These are phyloP conservation scores for Siniperca chuatsi DNA, from an alignment of 2,113 vertebrate species.

Conservation along the genomic window DNA sequence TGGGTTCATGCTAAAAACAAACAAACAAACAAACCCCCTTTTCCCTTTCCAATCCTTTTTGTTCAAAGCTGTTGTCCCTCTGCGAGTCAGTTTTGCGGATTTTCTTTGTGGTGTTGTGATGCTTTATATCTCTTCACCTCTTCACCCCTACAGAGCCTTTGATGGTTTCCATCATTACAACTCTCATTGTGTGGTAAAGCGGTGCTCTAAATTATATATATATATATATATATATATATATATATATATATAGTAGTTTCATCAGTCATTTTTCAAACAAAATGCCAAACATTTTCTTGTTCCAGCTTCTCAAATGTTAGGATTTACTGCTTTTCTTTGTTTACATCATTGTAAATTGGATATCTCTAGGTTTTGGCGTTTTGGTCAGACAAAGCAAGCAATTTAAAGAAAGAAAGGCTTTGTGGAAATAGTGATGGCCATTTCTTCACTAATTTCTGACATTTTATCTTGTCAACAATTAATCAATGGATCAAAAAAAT, in stretches of 20 bases:
- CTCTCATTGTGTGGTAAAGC: neutral
- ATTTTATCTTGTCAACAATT: neutral
- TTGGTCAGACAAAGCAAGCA: neutral
- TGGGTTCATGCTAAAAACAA: conserved; percentile 18
- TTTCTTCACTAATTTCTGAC: neutral
- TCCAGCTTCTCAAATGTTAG: neutral
- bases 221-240: too few relatives aligned
- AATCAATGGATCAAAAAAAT: neutral
- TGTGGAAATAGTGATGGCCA: too few relatives aligned
- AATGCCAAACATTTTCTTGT: neutral
- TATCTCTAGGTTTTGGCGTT: neutral
- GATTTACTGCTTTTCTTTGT: neutral
- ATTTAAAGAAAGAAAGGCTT: neutral
- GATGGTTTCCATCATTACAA: neutral
- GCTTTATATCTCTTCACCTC: neutral
- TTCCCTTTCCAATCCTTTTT: neutral
- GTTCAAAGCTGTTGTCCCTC: conserved; percentile 14
- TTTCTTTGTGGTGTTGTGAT: neutral
- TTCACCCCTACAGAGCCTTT: neutral
- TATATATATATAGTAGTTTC: neutral
- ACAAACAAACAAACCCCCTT: neutral
- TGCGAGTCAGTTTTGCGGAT: neutral
- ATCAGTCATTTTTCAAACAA: neutral
- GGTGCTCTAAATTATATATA: too few relatives aligned
- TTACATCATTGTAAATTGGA: neutral